Evolutionary conservation across 1,140 invertebrate genomes (phyloP), one percentile per base, ranked within the genome.

Genomic region (Formica exsecta): DNA sequence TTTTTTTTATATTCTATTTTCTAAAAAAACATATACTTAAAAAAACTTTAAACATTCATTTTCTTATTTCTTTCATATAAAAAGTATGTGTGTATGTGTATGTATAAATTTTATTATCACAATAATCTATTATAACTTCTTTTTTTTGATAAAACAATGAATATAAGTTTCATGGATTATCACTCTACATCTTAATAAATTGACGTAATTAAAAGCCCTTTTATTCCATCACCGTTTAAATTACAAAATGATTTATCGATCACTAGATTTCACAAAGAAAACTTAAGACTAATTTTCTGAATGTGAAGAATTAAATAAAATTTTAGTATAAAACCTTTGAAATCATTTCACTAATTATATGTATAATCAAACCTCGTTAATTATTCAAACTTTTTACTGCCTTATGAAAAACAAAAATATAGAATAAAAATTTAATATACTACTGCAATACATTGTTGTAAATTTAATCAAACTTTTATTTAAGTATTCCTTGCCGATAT

Each of bases 201-300:
- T 36, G 38, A 32, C 68, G 38, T 61, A 74, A 74, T 83, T 83
- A 61, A 83, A 83, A 83, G 51, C 41, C 79, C 6, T 61, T 74
- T 83, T 83, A 61, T 25, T 66, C 25, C 41, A 80, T 73, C 54
- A 22, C 44, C 25, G 25, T 61, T 83, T 83, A 83, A 83, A 83
- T 83, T 54, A 44, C 54, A 83, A 74, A 74, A 83, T 83, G 79
- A 74, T 73, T 83, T 83, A 83, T 83, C 79, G 79, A 74, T 83
- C 41, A 74, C 25, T 57, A 44, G 54, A 61, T 70, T 83, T 54
- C 29, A 74, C 68, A 62, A 74, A 74, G 68, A 83, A 83, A 38
- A 83, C 54, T 83, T 73, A 44, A 74, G 41, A 54, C 68, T 57
- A 83, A 83, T 83, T 74, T 54, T 81, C 68, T 19, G 29, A 38